phyloP scores from a whole-genome alignment of 2,797 vertebrate genomes.

The Muscicapa comitata region DNA sequence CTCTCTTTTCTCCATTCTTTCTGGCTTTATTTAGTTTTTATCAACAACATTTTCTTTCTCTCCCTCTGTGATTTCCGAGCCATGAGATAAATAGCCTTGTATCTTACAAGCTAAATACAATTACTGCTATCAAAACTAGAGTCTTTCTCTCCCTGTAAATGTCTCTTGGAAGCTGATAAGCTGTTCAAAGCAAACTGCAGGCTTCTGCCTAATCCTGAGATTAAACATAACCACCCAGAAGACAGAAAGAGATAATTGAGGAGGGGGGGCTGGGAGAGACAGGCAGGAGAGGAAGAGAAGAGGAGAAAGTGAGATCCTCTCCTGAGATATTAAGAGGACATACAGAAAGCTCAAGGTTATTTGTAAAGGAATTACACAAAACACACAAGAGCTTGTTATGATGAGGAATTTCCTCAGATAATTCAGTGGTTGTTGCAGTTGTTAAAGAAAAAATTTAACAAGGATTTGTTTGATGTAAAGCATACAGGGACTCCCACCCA shows the following conservation, averaged over 20 bases:
- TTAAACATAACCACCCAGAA: conserved; percentile 78
- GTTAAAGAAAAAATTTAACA: conserved; percentile 53
- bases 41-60: conserved; percentile 52
- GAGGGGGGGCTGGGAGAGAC: background rate
- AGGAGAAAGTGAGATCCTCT: conserved; percentile 52
- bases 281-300: background rate
- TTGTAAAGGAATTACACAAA: conserved; percentile 68
- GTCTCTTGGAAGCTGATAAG: conserved; percentile 76
- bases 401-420: conserved; percentile 59
- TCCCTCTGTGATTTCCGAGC: conserved; percentile 68
- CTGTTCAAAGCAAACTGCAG: conserved; percentile 70
- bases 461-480: conserved; percentile 32
- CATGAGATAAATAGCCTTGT: conserved; percentile 77
- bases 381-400: conserved; percentile 48
- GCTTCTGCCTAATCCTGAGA: conserved; percentile 76
- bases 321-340: conserved; percentile 67
- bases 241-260: conserved; percentile 73
- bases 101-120: conserved; percentile 83
- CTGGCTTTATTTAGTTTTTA: conserved; percentile 69
- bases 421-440: conserved; percentile 8
- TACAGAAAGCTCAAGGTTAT: conserved; percentile 61
- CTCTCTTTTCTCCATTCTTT: background rate
- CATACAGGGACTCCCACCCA: background rate
- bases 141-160: conserved; percentile 77
- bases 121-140: conserved; percentile 82